Conservation (phyloP, 2,797 vertebrate species). For the Orestias chungarensis region DNA sequence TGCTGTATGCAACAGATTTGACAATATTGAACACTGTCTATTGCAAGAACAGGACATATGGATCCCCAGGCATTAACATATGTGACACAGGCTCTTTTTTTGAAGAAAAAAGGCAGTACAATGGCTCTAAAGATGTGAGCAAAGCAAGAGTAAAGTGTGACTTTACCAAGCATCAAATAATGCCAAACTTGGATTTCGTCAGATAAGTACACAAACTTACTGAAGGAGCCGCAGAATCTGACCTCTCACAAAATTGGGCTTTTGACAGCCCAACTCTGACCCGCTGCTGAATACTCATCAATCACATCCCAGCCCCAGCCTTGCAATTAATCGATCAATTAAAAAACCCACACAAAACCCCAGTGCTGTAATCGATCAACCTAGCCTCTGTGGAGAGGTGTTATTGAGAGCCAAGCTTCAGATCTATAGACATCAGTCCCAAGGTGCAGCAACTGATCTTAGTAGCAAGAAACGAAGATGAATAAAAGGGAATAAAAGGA, state of each 20-base stretch:
- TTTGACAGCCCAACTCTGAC: slow-evolving; percentile 40
- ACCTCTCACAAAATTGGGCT: slow-evolving; percentile 53
- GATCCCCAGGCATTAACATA: slow-evolving; percentile 43
- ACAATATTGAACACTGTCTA: slow-evolving; percentile 52
- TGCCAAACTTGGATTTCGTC: slow-evolving; percentile 30
- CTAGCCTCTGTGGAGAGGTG: slow-evolving; percentile 43
- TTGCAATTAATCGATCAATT: slow-evolving; percentile 79
- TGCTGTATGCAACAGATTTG: slow-evolving; percentile 49
- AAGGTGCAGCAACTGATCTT: slow-evolving; percentile 24
- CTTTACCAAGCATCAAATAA: slow-evolving; percentile 13
- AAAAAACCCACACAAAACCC: slow-evolving; percentile 74
- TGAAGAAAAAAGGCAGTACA: slow-evolving; percentile 28
- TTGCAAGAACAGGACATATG: slow-evolving; percentile 52
- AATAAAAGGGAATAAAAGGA: slow-evolving; percentile 20
- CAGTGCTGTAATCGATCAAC: slow-evolving; percentile 72
- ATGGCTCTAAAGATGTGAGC: slow-evolving; percentile 33
- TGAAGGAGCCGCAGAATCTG: slow-evolving; percentile 40
- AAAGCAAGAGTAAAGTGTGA: slow-evolving; percentile 47
- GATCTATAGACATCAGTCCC: slow-evolving; percentile 60
- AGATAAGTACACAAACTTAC: slow-evolving; percentile 45
- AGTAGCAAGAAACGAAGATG: slow-evolving; percentile 22
- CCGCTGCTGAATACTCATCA: slow-evolving; percentile 65
- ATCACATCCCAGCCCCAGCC: slow-evolving; percentile 62
- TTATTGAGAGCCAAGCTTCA: slow-evolving; percentile 58
- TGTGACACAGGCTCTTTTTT: slow-evolving; percentile 12